Evolutionary conservation across 2,113 vertebrate genomes (phyloP).

Genomic region (Silurus asotus): DNA sequence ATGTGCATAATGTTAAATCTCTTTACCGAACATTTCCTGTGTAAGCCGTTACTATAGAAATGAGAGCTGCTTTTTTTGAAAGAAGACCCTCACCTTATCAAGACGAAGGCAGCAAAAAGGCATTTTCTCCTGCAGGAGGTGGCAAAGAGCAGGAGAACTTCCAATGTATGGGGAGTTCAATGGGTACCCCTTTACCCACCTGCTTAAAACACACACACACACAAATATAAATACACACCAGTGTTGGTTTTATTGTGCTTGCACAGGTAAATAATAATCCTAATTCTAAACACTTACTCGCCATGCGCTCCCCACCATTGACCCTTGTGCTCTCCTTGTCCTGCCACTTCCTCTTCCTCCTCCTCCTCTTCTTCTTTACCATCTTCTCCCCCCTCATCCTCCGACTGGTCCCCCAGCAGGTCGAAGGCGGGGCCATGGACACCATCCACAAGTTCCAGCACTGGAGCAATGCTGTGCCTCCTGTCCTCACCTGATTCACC

Average conservation of each 20-base stretch:
- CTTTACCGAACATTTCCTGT: not conserved
- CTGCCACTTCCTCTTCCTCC: conserved; percentile 14
- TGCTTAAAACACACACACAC: conserved; percentile 55
- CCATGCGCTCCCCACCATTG: conserved; percentile 74
- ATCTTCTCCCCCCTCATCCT: conserved; percentile 77
- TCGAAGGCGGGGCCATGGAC: conserved; percentile 74
- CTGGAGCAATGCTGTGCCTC: conserved; percentile 78
- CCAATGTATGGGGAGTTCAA: conserved; percentile 82
- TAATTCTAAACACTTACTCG: conserved; percentile 63
- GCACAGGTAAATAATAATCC: not conserved
- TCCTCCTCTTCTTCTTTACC: conserved; percentile 71
- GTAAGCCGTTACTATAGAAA: not conserved
- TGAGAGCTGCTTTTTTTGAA: not conserved
- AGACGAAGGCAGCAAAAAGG: conserved; percentile 81
- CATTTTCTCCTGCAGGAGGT: conserved; percentile 80
- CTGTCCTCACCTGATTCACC: conserved; percentile 66
- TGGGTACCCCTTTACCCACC: conserved; percentile 81
- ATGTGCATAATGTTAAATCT: not conserved
- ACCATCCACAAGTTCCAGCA: conserved; percentile 77
- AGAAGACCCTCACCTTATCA: conserved; percentile 70
- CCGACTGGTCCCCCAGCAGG: conserved; percentile 80
- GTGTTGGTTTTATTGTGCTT: conserved; percentile 25
- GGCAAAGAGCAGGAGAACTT: conserved; percentile 80
- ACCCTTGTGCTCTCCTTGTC: conserved; percentile 64
- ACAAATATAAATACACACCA: conserved; percentile 22